A percentile compares a stretch with the other conserved stretches of the same genome.
Conservation (phyloP, 2,113 vertebrate genomes). For the Tachuris rubrigastra region DNA sequence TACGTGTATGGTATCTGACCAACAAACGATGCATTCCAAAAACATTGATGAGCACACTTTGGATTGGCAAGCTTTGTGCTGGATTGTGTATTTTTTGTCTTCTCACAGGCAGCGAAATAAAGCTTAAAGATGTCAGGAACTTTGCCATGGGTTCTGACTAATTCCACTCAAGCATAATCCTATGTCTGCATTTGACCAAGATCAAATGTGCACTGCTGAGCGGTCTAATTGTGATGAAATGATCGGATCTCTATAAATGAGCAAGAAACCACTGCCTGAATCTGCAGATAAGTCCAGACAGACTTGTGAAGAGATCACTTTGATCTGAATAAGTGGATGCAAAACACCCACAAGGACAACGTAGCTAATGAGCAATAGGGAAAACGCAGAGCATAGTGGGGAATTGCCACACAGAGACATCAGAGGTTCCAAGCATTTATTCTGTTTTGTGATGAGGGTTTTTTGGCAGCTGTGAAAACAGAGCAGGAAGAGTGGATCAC, state of each 20-base stretch:
- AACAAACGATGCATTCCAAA: background rate
- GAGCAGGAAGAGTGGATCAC: background rate
- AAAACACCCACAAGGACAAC: background rate
- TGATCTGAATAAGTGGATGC: background rate
- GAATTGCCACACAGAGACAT: background rate
- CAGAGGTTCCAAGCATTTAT: background rate
- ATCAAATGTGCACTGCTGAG: background rate
- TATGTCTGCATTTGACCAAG: background rate
- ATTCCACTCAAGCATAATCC: background rate
- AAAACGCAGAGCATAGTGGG: accelerated
- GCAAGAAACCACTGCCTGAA: background rate
- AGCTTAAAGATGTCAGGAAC: background rate
- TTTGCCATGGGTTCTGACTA: background rate
- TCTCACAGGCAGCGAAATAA: background rate
- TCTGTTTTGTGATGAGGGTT: background rate
- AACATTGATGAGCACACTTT: background rate
- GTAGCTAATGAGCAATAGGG: background rate
- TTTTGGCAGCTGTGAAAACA: background rate
- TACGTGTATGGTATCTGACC: background rate
- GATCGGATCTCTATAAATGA: background rate
- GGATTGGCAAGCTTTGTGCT: background rate
- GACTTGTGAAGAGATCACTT: background rate
- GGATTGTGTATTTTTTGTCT: background rate
- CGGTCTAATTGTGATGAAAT: background rate
- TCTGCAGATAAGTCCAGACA: background rate